Base-by-base conservation (phyloP, 2,113 vertebrate genomes). In the Leptosomus discolor region DNA sequence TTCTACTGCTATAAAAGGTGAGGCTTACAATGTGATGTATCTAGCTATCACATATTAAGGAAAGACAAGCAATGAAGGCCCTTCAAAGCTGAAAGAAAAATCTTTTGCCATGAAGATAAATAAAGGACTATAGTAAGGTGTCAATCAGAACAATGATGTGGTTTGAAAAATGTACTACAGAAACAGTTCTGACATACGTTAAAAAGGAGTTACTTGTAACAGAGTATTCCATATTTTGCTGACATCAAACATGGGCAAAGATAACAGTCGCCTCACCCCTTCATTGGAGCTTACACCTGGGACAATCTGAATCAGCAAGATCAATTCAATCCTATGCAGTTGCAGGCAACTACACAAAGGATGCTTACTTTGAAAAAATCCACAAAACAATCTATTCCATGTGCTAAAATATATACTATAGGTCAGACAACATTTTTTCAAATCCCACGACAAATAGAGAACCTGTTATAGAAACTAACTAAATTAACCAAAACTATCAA, bases 361-460 rank as follows among this genome's bases (percentile, higher is more conserved):
- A 32, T 26, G 15, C 3, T 68, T n/a, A 12, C 29, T 45, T 86
- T 0, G 0, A 70, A 92, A 71, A 79, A 36, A 63, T 30, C 24
- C 23, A 39, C 34, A 18, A 36, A 69, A 23, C 18, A 50, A 23
- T 41, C 2, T 23, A 65, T 71, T 11, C 43, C 51, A 37, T 41
- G 11, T 26, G n/a, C 27, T 54, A 30, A 83, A 83, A 67, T n/a
- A 50, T 9, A 67, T 8, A 19, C 27, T 67, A 17, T 23, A 73
- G 17, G 23, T 45, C 53, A 91, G 46, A 17, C 12, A 57, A 34
- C 5, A 30, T 30, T 60, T 67, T n/a, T 37, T 61, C 32, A 78
- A 83, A 56, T 60, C 51, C 22, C 39, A 41, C 0, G 3, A 65
- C 19, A 58, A 60, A 64, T 29, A 46, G 5, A 82, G 50, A 15